A percentile compares a stretch with the other conserved stretches of the same genome.
These are phyloP conservation scores for Ramphastos sulfuratus DNA, from an alignment of 2,113 vertebrate species.

Conservation along the genomic window DNA sequence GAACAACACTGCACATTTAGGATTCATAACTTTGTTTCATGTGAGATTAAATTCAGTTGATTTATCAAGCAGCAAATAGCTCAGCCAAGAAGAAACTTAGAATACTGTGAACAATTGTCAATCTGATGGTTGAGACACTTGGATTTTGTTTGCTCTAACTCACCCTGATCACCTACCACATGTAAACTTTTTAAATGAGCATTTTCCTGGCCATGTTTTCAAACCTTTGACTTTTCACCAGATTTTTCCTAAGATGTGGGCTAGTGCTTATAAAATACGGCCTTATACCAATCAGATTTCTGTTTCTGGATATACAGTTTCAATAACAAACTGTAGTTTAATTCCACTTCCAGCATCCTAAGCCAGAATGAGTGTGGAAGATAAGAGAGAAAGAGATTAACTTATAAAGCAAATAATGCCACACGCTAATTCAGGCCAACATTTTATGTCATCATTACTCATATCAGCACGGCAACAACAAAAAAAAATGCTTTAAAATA, in stretches of 20 bases:
- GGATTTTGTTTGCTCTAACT: background rate
- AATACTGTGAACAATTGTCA: background rate
- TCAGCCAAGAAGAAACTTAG: background rate
- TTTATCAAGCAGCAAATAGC: background rate
- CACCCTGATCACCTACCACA: background rate
- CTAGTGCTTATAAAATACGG: background rate
- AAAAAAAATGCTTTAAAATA: conserved; percentile 25
- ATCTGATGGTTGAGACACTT: background rate
- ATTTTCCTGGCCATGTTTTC: background rate
- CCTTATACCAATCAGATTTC: background rate
- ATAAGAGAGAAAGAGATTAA: background rate
- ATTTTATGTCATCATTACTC: background rate
- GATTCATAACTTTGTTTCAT: background rate
- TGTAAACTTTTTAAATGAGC: background rate
- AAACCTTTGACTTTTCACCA: background rate
- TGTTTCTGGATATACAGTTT: background rate
- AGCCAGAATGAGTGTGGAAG: background rate
- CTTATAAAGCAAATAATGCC: background rate
- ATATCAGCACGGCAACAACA: background rate
- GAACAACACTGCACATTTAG: background rate
- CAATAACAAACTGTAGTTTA: background rate
- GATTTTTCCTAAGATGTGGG: background rate
- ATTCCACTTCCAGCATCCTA: background rate
- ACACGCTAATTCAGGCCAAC: background rate
- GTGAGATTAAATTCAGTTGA: background rate